phyloP scores from a whole-genome alignment of 2,888 invertebrate genomes.

The Sthenelais limicola region DNA sequence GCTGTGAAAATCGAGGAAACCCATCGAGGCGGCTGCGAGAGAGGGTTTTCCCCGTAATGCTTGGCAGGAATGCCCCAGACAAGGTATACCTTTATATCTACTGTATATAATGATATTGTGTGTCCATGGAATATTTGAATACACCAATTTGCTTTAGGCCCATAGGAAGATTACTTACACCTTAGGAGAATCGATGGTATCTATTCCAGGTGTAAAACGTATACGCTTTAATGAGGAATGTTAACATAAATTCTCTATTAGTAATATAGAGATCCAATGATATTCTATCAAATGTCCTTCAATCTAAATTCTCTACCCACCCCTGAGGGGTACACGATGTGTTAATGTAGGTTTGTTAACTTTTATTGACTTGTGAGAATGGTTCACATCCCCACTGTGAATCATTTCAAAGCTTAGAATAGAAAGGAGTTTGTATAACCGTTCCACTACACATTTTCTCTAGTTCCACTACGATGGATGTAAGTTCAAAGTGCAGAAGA shows the following conservation, averaged over 20 bases:
- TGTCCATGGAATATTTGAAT: not conserved
- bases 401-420: not conserved
- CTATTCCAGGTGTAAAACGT: too few relatives aligned
- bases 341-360: too few relatives aligned
- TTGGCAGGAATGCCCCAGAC: constrained; percentile 74
- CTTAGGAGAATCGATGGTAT: too few relatives aligned
- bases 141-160: too few relatives aligned
- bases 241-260: too few relatives aligned
- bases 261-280: too few relatives aligned
- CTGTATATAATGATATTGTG: not conserved
- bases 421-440: not conserved
- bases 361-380: too few relatives aligned
- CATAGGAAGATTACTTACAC: too few relatives aligned
- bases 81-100: constrained; percentile 54
- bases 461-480: constrained; percentile 94
- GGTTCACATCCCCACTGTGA: too few relatives aligned
- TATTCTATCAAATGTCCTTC: too few relatives aligned
- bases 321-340: too few relatives aligned
- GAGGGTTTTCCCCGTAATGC: constrained; percentile 94
- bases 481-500: constrained; percentile 92
- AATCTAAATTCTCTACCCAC: not conserved
- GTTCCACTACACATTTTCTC: constrained; percentile 50
- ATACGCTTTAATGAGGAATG: too few relatives aligned
- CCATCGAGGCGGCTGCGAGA: constrained; percentile 87
- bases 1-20: constrained; percentile 75